A percentile compares a stretch with the other conserved stretches of the same genome.
Conservation (phyloP, 2,888 invertebrate species). For the Itoplectis maculator region DNA sequence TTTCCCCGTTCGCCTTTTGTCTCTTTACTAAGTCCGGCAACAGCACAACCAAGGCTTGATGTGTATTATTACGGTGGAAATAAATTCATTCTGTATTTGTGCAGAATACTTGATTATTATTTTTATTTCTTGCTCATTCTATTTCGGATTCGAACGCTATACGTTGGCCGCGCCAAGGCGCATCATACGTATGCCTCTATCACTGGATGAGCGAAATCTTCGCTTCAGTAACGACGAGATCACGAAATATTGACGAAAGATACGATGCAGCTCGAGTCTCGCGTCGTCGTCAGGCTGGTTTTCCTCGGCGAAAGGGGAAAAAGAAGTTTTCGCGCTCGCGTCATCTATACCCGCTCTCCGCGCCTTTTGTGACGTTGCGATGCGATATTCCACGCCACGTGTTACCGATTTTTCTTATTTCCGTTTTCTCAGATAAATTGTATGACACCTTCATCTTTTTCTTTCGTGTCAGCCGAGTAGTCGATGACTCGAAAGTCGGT, state of each 20-base stretch:
- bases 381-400: slow-evolving; percentile 3
- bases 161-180: slow-evolving; percentile 1
- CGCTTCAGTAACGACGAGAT: slow-evolving; percentile 28
- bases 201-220: slow-evolving; percentile 15
- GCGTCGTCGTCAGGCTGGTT: slow-evolving; percentile 36
- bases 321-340: slow-evolving; percentile 31
- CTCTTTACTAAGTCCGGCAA: no score
- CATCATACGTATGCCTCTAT: slow-evolving; percentile 32
- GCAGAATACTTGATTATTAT: neutral
- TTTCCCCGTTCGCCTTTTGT: no score
- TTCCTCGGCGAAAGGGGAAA: slow-evolving; percentile 36
- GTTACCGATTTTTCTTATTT: slow-evolving; percentile 27
- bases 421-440: slow-evolving; percentile 3
- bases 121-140: neutral
- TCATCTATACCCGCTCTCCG: slow-evolving; percentile 16
- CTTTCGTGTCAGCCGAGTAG: slow-evolving; percentile 2
- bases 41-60: neutral
- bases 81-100: neutral
- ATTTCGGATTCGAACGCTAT: neutral
- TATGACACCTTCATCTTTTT: neutral
- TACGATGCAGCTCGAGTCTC: slow-evolving; percentile 48
- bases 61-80: neutral
- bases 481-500: slow-evolving; percentile 9
- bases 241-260: slow-evolving; percentile 44
- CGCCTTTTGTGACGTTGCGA: slow-evolving; percentile 27